A percentile compares a stretch with the other conserved stretches of the same genome.
phyloP scores from a whole-genome alignment of 2,888 invertebrate genomes.

The Dicroscelio sp. region DNA sequence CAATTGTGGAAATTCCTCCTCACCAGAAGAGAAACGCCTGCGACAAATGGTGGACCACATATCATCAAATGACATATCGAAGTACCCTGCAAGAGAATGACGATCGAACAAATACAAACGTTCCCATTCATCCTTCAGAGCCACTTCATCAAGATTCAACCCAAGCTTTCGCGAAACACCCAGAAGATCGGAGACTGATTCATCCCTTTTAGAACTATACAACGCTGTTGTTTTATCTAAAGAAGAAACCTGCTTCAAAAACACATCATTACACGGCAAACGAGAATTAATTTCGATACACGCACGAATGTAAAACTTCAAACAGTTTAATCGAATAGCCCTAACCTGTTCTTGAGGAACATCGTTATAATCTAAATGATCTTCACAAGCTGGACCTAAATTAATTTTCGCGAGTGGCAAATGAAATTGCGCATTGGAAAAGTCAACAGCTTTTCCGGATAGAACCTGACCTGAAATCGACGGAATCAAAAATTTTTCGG shows the following conservation, averaged over 20 bases:
- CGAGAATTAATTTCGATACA: slow-evolving; percentile 16
- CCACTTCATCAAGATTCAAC: neutral
- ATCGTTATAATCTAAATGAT: neutral
- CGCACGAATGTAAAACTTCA: slow-evolving; percentile 37
- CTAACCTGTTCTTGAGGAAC: neutral
- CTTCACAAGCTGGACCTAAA: slow-evolving; percentile 16
- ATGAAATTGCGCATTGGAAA: neutral
- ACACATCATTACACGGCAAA: neutral
- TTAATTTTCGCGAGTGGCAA: slow-evolving; percentile 8
- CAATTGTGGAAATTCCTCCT: slow-evolving; percentile 18
- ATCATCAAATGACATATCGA: slow-evolving; percentile 19
- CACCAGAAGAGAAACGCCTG: neutral
- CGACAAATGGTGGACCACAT: slow-evolving; percentile 23
- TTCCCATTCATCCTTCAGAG: slow-evolving; percentile 2
- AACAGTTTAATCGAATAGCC: neutral
- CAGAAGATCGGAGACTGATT: neutral
- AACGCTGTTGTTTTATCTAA: neutral
- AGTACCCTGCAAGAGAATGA: neutral
- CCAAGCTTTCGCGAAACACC: neutral
- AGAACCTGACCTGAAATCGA: no score
- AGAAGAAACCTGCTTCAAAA: slow-evolving; percentile 18
- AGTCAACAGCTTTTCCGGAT: neutral
- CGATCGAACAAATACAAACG: neutral
- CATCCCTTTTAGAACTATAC: neutral
- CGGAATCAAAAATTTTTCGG: neutral